Conservation (phyloP, 2,113 vertebrate genomes). For the Lepisosteus osseus region DNA sequence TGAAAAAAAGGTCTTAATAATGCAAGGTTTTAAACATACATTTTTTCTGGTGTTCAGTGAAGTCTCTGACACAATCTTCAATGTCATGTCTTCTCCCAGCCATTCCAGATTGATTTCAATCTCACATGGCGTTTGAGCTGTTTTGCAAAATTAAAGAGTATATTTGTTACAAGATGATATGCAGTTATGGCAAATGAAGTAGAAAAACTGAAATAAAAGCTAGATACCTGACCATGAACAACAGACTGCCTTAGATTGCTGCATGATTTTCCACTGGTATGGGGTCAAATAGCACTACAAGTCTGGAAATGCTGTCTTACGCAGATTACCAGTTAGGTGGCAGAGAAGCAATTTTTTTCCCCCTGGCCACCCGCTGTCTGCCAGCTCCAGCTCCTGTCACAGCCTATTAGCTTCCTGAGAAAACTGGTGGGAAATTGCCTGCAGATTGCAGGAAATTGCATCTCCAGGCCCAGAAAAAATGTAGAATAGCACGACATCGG, state of each 20-base stretch:
- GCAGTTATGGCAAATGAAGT: constrained; percentile 58
- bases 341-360: constrained; percentile 77
- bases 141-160: neutral
- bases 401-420: constrained; percentile 77
- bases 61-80: neutral
- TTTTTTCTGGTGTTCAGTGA: neutral
- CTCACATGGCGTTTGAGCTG: neutral
- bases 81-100: neutral
- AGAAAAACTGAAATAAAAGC: constrained; percentile 45
- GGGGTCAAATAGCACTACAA: constrained; percentile 69
- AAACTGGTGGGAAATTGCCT: constrained; percentile 82
- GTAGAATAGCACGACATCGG: constrained; percentile 72
- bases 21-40: neutral
- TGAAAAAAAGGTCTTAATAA: neutral
- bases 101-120: neutral
- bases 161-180: constrained; percentile 46
- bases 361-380: constrained; percentile 72
- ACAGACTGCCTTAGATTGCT: constrained; percentile 51
- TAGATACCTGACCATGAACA: constrained; percentile 42
- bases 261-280: constrained; percentile 70
- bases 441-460: constrained; percentile 82
- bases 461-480: constrained; percentile 73
- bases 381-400: constrained; percentile 77
- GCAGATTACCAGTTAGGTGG: constrained; percentile 75
- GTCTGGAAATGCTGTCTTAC: constrained; percentile 71